Base-by-base conservation (phyloP, 1,140 invertebrate genomes). In the Micrasema longulum region DNA sequence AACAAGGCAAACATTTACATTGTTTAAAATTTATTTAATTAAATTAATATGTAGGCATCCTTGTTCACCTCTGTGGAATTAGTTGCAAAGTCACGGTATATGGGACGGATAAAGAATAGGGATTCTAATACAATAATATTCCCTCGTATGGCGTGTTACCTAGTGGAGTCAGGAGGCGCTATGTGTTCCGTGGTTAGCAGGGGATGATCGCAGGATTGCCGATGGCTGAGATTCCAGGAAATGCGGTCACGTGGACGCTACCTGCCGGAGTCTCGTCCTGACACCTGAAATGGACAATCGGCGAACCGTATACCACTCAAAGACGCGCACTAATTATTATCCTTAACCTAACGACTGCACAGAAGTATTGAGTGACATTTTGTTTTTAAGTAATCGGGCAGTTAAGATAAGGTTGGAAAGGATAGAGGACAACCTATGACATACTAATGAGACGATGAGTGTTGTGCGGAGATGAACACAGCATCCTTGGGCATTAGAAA, bases 191-290 rank as follows among this genome's bases (percentile, higher is more conserved):
- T 38, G 71, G 43, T 43, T 31, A 31, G 26, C 26, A n/a, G 50
- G 65, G 60, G 73, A 75, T 75, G 64, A 75, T 75, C 73, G 69
- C 20, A 20, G 69, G 73, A 75, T 75, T 71, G 73, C 53, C 47
- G 41, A 75, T 75, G 71, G 73, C 53, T 35, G 41, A 14, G 52
- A 65, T 71, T 71, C 69, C 23, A 36, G 53, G 63, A 66, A 72
- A 31, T 26, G 16, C 43, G 36, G 55, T 68, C 71, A 68, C 55
- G 64, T 73, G 65, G 57, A 48, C 65, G 43, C 48, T 62, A 67
- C 65, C 62, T 73, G 65, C 26, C 23, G 7, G 16, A n/a, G 3
- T 31, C 26, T 31, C 7, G 26, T 31, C 2, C 20, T 9, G 4
- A 36, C n/a, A 23, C 20, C 18, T 22, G 18, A 31, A 3, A 53